A percentile compares a stretch with the other conserved stretches of the same genome.
Evolutionary conservation across 2,797 vertebrate species (phyloP).

Genomic region (Onychomys arenicola): DNA sequence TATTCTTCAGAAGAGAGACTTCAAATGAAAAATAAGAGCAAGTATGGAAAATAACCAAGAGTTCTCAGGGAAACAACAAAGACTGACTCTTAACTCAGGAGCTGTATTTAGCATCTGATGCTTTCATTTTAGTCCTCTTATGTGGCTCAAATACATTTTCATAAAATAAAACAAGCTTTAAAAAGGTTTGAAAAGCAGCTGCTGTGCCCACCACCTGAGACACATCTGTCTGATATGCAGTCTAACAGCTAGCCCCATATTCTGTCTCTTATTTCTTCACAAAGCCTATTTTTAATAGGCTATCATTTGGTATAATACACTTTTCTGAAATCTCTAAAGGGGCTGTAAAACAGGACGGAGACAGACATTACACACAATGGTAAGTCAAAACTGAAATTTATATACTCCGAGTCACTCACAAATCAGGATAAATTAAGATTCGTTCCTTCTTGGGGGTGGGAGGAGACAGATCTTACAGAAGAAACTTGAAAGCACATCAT

Average conservation of each 20-base stretch:
- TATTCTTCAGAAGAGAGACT: slow-evolving; percentile 51
- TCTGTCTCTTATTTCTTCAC: slow-evolving; percentile 56
- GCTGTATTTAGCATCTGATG: slow-evolving; percentile 59
- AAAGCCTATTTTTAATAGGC: slow-evolving; percentile 59
- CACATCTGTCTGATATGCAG: slow-evolving; percentile 18
- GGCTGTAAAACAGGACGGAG: slow-evolving; percentile 32
- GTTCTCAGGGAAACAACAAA: slow-evolving; percentile 65
- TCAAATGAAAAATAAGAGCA: slow-evolving; percentile 61
- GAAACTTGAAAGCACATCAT: background rate
- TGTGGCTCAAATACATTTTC: slow-evolving; percentile 66
- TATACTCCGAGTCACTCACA: slow-evolving; percentile 36
- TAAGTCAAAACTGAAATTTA: slow-evolving; percentile 65
- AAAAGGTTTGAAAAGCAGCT: slow-evolving; percentile 68
- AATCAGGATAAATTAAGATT: slow-evolving; percentile 48
- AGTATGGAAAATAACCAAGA: slow-evolving; percentile 64
- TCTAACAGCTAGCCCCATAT: slow-evolving; percentile 32
- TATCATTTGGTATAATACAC: slow-evolving; percentile 50
- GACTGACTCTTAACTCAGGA: background rate
- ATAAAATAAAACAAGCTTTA: slow-evolving; percentile 70
- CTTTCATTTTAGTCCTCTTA: slow-evolving; percentile 63
- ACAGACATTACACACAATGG: slow-evolving; percentile 54
- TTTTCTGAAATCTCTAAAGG: slow-evolving; percentile 59
- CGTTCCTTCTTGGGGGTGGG: background rate
- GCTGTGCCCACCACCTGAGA: slow-evolving; percentile 54
- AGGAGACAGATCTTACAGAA: background rate